A percentile compares a stretch with the other conserved stretches of the same genome.
These are phyloP conservation scores for Spheniscus humboldti DNA, from an alignment of 2,797 vertebrate genomes.

Conservation along the genomic window DNA sequence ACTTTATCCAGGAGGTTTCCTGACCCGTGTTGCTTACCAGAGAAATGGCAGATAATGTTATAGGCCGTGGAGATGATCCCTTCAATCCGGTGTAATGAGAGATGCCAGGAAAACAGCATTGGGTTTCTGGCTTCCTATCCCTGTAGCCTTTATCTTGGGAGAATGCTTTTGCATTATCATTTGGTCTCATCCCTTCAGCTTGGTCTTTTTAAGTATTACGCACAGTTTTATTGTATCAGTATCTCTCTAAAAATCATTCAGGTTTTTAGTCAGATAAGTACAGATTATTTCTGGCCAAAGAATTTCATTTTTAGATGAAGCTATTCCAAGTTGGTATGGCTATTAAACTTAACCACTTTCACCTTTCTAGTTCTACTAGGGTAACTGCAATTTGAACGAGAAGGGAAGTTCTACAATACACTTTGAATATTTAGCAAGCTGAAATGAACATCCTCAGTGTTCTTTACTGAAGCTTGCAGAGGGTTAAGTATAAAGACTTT, in stretches of 20 bases:
- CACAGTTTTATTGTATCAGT: neutral
- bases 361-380: neutral
- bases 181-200: neutral
- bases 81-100: neutral
- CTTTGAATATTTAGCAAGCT: neutral
- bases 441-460: neutral
- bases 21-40: neutral
- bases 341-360: neutral
- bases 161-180: neutral
- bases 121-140: neutral
- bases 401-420: neutral
- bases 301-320: neutral
- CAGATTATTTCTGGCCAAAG: neutral
- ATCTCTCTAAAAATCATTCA: neutral
- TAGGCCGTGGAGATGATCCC: neutral
- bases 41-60: neutral
- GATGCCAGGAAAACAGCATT: neutral
- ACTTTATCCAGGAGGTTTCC: neutral
- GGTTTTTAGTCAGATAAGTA: neutral
- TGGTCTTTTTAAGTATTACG: neutral
- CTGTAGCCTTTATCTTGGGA: neutral
- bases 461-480: neutral
- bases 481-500: neutral
- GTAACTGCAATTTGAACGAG: neutral
- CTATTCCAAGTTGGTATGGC: neutral